Evolutionary conservation across 1,140 invertebrate genomes (phyloP).

Genomic region (Antheraea mylitta): DNA sequence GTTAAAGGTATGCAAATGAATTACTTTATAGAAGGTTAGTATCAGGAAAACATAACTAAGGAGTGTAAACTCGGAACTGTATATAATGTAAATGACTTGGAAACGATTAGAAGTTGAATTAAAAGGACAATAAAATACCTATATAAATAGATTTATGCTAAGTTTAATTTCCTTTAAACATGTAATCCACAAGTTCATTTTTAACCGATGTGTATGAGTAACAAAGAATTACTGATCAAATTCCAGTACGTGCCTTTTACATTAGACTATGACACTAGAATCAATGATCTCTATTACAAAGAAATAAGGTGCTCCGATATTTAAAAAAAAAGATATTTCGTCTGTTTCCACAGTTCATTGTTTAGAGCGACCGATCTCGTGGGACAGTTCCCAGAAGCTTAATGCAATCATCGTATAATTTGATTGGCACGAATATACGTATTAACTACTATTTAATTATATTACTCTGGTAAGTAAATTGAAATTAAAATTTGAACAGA

Average conservation of each 20-base stretch:
- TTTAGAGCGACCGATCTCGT: constrained; percentile 34
- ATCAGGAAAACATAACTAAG: not conserved
- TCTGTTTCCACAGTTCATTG: constrained; percentile 27
- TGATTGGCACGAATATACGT: constrained; percentile 11
- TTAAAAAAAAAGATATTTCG: constrained; percentile 10
- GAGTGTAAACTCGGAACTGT: not conserved
- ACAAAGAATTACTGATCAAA: constrained; percentile 1
- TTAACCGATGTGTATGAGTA: not conserved
- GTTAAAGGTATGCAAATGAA: not conserved
- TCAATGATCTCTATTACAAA: constrained; percentile 1
- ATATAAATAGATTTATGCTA: not conserved
- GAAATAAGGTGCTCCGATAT: constrained; percentile 5
- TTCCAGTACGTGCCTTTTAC: not conserved
- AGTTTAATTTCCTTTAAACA: not conserved
- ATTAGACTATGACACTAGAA: not conserved
- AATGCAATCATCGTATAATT: constrained; percentile 30
- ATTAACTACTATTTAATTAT: constrained; percentile 30
- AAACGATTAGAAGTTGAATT: too few relatives aligned
- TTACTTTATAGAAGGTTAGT: not conserved
- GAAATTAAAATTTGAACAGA: too few relatives aligned
- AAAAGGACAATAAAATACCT: too few relatives aligned
- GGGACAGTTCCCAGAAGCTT: constrained; percentile 49
- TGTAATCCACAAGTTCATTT: not conserved
- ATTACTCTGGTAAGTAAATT: constrained; percentile 32
- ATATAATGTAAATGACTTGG: not conserved